A percentile compares a stretch with the other conserved stretches of the same genome.
These are phyloP conservation scores for Calosoma granatense DNA, from an alignment of 1,140 invertebrate species.

Conservation along the genomic window DNA sequence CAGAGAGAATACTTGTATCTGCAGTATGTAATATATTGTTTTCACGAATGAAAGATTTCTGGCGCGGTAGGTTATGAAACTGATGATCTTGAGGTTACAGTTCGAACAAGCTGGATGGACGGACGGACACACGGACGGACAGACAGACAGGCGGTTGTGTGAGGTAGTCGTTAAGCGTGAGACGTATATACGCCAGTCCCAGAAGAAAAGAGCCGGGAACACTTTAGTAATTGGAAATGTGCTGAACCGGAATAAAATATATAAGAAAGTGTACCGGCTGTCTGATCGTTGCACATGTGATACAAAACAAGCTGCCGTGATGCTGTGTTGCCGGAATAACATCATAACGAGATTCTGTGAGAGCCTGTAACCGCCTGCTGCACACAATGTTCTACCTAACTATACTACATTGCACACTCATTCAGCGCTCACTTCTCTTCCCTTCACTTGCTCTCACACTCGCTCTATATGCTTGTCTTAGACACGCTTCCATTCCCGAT, in stretches of 20 bases:
- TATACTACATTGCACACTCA: too few relatives aligned
- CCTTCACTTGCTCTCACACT: too few relatives aligned
- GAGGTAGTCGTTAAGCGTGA: background rate
- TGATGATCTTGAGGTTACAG: constrained; percentile 3
- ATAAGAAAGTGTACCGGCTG: constrained; percentile 27
- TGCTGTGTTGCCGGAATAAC: background rate
- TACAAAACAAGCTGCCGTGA: constrained; percentile 15
- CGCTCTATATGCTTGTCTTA: too few relatives aligned
- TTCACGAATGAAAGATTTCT: background rate
- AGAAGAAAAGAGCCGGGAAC: constrained; percentile 19
- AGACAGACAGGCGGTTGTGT: background rate
- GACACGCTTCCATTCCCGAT: too few relatives aligned
- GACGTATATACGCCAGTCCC: constrained; percentile 12
- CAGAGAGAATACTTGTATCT: too few relatives aligned
- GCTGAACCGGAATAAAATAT: constrained; percentile 29
- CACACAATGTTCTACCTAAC: too few relatives aligned
- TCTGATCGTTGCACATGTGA: constrained; percentile 22
- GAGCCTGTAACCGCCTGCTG: too few relatives aligned
- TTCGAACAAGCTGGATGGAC: background rate
- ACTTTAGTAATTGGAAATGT: constrained; percentile 30
- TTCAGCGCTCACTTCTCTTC: too few relatives aligned
- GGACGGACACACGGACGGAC: background rate
- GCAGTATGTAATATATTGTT: background rate
- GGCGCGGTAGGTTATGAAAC: background rate
- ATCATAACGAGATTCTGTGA: background rate